These are phyloP conservation scores for Scolanthus callimorphus DNA, from an alignment of 92 coral and sea anemone genomes.

Conservation along the genomic window DNA sequence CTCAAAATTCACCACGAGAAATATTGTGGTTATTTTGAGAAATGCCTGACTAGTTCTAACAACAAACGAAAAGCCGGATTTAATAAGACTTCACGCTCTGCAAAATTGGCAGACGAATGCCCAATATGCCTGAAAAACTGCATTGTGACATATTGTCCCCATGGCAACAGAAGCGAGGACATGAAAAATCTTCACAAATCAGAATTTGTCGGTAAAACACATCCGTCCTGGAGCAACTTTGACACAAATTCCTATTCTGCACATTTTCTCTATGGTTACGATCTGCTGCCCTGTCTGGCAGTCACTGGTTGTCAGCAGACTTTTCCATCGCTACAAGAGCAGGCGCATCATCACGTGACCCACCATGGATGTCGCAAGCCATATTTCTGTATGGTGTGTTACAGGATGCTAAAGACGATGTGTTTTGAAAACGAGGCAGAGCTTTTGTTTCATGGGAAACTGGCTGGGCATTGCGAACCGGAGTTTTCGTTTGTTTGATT, in stretches of 20 bases:
- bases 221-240: slow-evolving; percentile 62
- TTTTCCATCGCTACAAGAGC: slow-evolving; percentile 70
- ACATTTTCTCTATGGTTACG: slow-evolving; percentile 78
- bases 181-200: slow-evolving; percentile 67
- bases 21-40: slow-evolving; percentile 74
- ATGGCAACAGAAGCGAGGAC: slow-evolving; percentile 53
- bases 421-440: slow-evolving; percentile 82
- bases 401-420: slow-evolving; percentile 53
- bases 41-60: slow-evolving; percentile 51
- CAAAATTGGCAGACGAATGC: slow-evolving; percentile 39
- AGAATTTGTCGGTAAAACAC: slow-evolving; percentile 78
- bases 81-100: slow-evolving; percentile 14
- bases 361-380: slow-evolving; percentile 80
- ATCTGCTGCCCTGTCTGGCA: slow-evolving; percentile 74
- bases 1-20: slow-evolving; percentile 56
- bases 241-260: slow-evolving; percentile 66
- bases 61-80: slow-evolving; percentile 38
- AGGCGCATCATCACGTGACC: slow-evolving; percentile 91
- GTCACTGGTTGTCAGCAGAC: slow-evolving; percentile 74
- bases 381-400: slow-evolving; percentile 77
- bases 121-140: slow-evolving; percentile 50
- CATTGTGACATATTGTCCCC: slow-evolving; percentile 63
- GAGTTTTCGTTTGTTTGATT: slow-evolving; percentile 76
- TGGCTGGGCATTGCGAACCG: slow-evolving; percentile 83
- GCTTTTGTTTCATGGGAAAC: slow-evolving; percentile 68